Evolutionary conservation across 64 coral and sea anemone genomes (phyloP), one percentile per base, ranked within the genome.

Genomic region (Platygyra sinensis): DNA sequence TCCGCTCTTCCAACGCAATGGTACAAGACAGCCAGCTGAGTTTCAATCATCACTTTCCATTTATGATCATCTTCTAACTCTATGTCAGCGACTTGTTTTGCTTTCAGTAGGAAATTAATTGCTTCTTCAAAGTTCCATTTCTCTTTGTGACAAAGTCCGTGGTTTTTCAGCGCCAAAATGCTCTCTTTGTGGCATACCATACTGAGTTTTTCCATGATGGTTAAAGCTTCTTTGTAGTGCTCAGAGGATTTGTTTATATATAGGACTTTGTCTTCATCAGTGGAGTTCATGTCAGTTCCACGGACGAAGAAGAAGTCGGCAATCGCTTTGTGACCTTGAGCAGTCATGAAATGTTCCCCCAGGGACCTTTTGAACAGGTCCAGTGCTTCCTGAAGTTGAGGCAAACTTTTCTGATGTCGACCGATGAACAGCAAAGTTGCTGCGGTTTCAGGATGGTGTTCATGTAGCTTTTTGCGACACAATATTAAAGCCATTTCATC

Each of bases 31-130:
- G 77, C 88, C 30, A 73, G 33, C 24, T 60, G 42, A n/a, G 50
- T 59, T 19, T 90, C 79, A 5, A 81, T 54, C 67, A 14, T 72
- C 17, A 79, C 64, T 31, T 81, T 90, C 46, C 79, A 90, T 22
- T 30, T 60, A 25, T 81, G 77, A 72, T 90, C 65, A 52, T 72
- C 32, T 38, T 60, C 52, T 0, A 90, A n/a, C 22, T 82, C 69
- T 13, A n/a, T 59, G 17, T 90, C 77, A 13, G 77, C 63, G 71
- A 90, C 71, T 8, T 0, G 30, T 12, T 52, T 4, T 0, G 88
- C 88, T 33, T 42, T 55, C 42, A 12, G 5, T 28, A 90, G 79
- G 0, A 60, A 15, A 1, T 22, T 30, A 16, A 51, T 60, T 19
- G 46, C 73, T 33, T 59, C 49, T 32, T 73, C 49, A 73, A 72